These are phyloP conservation scores for Nowickia ferox DNA, from an alignment of 2,888 invertebrate species.

Conservation along the genomic window DNA sequence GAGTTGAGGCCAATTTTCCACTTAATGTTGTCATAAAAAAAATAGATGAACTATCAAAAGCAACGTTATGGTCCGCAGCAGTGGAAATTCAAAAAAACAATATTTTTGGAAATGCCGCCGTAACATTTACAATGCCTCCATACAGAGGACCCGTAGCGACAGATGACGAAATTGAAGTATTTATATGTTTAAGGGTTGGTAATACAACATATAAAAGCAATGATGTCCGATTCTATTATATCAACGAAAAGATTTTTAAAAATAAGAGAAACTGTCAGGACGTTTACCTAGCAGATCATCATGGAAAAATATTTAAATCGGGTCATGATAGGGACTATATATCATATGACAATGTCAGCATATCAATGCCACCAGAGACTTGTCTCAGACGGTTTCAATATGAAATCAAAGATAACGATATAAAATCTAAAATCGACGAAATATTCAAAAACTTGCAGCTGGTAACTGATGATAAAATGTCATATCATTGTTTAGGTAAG, in stretches of 20 bases:
- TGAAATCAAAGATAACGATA: constrained; percentile 3
- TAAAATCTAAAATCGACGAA: constrained; percentile 21
- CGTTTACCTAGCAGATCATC: background rate
- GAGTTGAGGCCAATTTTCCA: constrained; percentile 12
- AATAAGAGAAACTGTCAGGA: background rate
- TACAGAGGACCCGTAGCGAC: background rate
- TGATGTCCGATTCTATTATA: constrained; percentile 18
- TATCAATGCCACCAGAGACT: background rate
- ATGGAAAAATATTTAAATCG: background rate
- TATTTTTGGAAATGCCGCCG: constrained; percentile 28
- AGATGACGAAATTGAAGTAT: constrained; percentile 36
- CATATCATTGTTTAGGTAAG: background rate
- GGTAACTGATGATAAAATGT: background rate
- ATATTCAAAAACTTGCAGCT: background rate
- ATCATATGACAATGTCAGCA: constrained; percentile 12
- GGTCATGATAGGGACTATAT: background rate
- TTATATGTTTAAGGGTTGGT: constrained; percentile 5
- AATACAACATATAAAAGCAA: constrained; percentile 32
- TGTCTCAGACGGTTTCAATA: background rate
- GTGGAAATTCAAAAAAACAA: constrained; percentile 9
- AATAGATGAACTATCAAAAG: constrained; percentile 21
- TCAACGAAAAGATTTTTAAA: constrained; percentile 16
- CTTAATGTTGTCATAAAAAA: constrained; percentile 22
- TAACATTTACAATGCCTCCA: constrained; percentile 38
- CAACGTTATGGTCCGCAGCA: constrained; percentile 14